Evolutionary conservation across 1,140 invertebrate species (phyloP).

Genomic region (Spodoptera litura): DNA sequence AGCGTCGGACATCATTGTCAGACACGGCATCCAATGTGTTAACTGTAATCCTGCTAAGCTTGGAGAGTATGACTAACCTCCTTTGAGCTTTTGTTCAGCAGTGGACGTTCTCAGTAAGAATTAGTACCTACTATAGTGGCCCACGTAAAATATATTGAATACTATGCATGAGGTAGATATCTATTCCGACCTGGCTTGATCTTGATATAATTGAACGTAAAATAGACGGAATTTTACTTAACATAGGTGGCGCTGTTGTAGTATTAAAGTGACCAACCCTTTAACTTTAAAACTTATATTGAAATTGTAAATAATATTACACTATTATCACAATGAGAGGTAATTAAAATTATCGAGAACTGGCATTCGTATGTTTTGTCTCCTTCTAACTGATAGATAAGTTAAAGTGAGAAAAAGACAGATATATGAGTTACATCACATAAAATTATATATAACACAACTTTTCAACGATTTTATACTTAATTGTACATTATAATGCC

Average conservation of each 20-base stretch:
- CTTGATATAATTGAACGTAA: slow-evolving; percentile 27
- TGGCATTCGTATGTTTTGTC: too few species aligned
- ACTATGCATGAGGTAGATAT: slow-evolving; percentile 47
- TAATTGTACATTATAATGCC: neutral
- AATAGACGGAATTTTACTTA: slow-evolving; percentile 8
- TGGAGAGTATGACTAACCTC: too few species aligned
- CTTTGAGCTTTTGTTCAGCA: neutral
- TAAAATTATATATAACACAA: neutral
- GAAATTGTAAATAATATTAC: too few species aligned
- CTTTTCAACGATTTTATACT: neutral
- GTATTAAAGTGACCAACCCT: too few species aligned
- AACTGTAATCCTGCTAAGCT: too few species aligned
- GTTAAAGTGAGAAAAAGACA: too few species aligned
- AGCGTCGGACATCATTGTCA: too few species aligned
- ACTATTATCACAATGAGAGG: too few species aligned
- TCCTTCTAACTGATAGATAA: too few species aligned
- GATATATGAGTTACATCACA: too few species aligned
- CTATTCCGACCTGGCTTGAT: slow-evolving; percentile 5
- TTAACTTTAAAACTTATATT: too few species aligned
- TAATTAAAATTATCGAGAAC: neutral
- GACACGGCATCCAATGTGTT: too few species aligned
- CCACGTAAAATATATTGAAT: slow-evolving; percentile 23
- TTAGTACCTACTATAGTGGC: neutral
- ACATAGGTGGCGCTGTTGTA: neutral
- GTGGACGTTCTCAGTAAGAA: neutral